A percentile compares a stretch with the other conserved stretches of the same genome.
Evolutionary conservation across 2,113 vertebrate genomes (phyloP).

Genomic region (Grallaria varia): DNA sequence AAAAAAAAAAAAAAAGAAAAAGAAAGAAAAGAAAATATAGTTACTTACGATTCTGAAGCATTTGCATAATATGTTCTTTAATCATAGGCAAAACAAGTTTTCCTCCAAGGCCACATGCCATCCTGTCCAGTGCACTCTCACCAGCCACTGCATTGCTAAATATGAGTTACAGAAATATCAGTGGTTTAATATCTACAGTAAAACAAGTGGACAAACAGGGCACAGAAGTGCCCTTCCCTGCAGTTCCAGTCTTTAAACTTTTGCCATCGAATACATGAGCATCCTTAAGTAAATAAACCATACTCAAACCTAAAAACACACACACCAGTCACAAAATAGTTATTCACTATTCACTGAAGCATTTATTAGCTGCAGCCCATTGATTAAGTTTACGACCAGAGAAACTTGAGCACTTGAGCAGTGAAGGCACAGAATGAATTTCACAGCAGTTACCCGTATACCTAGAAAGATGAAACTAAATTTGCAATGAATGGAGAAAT

Average conservation of each 20-base stretch:
- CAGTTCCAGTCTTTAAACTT: background rate
- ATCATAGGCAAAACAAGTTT: conserved; percentile 97
- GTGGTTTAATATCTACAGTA: background rate
- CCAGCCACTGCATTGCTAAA: conserved; percentile 95
- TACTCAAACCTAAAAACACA: background rate
- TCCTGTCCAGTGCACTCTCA: conserved; percentile 94
- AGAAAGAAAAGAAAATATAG: background rate
- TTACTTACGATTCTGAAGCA: conserved; percentile 95
- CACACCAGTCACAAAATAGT: background rate
- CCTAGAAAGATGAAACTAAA: background rate
- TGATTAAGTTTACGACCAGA: background rate
- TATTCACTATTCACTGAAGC: background rate
- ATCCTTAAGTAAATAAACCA: background rate
- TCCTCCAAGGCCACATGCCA: conserved; percentile 95
- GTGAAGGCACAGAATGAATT: background rate
- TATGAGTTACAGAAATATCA: conserved; percentile 6
- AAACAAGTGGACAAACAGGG: background rate
- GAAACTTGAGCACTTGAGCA: background rate
- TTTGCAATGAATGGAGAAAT: background rate
- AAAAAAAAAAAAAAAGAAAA: background rate
- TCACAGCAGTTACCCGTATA: background rate
- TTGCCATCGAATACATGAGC: background rate
- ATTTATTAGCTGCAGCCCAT: background rate
- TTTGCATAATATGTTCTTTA: conserved; percentile 98
- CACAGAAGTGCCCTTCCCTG: background rate